Base-by-base conservation (phyloP, 1,140 invertebrate species). In the Dreissena rostriformis region DNA sequence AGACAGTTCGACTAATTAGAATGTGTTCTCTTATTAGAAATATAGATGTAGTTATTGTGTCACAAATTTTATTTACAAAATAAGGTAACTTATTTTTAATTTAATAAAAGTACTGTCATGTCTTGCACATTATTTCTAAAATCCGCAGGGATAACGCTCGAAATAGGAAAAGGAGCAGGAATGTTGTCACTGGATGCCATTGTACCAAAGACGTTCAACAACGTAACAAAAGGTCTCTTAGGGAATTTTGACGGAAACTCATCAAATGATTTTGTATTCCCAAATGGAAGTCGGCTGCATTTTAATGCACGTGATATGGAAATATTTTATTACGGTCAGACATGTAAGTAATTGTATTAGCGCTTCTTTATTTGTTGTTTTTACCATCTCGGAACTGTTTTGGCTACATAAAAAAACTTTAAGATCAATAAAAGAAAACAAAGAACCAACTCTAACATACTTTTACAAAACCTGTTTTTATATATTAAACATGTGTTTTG, bases 161-260 rank as follows among this genome's bases (percentile, higher is more conserved):
- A 68, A 17, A 29, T 68, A 29, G 22, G 22, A 24, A 24, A 22
- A 17, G 28, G 66, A 22, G 66, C 26, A 26, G 66, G 28, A 28
- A 68, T 68, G 66, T 68, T 68, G 26, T 68, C 66, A 68, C 15
- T 68, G 26, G 26, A 68, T 28, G 17, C 66, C 1, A 68, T 68
- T 68, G 15, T 68, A 24, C 66, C 66, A 24, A 28, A 68, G 1
- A 68, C 5, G 24, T 68, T 68, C 17, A 26, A 53, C 53, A 26
- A 67, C n/a, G n/a, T 71, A 22, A 29, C 68, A 71, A 71, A 71
- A 71, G 26, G 49, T 39, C n/a, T 49, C n/a, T 6, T 71, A 22
- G 49, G 29, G 8, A 49, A 39, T 71, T 71, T n/a, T 51, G 26
- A 61, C 12, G 12, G 57, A n/a, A 12, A 61, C 22, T 12, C 57